Evolutionary conservation across 1,140 invertebrate species (phyloP).

Genomic region (Caenorhabditis brenneri): DNA sequence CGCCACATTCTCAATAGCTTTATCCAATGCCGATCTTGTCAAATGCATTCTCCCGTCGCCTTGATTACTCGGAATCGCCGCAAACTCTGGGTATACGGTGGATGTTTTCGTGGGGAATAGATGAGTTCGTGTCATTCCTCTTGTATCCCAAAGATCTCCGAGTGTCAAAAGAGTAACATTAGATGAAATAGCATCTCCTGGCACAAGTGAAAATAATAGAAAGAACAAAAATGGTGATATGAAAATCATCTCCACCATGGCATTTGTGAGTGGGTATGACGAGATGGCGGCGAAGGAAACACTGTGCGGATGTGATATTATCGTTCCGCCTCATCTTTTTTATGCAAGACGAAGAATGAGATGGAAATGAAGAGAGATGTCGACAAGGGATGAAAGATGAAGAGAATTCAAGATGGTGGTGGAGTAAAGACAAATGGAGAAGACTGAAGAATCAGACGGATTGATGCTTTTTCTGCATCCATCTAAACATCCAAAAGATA

Average conservation of each 20-base stretch:
- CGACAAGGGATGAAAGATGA: slow-evolving; percentile 22
- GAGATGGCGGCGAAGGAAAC: slow-evolving; percentile 39
- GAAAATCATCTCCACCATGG: slow-evolving; percentile 23
- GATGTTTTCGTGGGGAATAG: slow-evolving; percentile 40
- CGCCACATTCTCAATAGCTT: not conserved
- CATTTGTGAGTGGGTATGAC: slow-evolving; percentile 40
- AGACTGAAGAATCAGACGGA: not conserved
- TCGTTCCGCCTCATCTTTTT: slow-evolving; percentile 43
- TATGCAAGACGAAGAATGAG: slow-evolving; percentile 36
- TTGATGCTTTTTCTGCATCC: not conserved
- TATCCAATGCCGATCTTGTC: slow-evolving; percentile 16
- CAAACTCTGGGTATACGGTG: slow-evolving; percentile 24
- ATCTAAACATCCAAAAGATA: not conserved
- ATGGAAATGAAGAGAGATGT: slow-evolving; percentile 17
- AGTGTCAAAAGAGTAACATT: not conserved
- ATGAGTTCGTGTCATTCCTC: slow-evolving; percentile 7
- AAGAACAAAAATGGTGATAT: slow-evolving; percentile 20
- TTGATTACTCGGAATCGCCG: slow-evolving; percentile 33
- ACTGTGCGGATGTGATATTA: slow-evolving; percentile 32
- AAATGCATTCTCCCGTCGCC: slow-evolving; percentile 21
- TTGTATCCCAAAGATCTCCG: not conserved
- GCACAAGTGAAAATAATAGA: not conserved
- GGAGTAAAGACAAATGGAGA: not conserved
- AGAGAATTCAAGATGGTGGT: not conserved
- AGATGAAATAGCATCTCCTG: not conserved